These are phyloP conservation scores for Geophilus truncorum DNA, from an alignment of 2,888 invertebrate genomes.

Conservation along the genomic window DNA sequence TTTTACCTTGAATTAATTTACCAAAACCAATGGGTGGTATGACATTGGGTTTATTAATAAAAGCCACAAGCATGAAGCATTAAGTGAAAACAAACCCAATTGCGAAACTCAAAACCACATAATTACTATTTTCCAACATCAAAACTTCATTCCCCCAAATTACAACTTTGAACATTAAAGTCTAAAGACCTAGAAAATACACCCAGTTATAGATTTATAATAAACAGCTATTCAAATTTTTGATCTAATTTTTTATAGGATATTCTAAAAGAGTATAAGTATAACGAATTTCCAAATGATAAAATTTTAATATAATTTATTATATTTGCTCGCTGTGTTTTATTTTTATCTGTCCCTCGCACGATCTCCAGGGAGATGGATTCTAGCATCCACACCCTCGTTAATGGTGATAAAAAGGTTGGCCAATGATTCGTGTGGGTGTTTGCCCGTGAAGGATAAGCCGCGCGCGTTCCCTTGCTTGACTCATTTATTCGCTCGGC, in stretches of 20 bases:
- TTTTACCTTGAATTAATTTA: neutral
- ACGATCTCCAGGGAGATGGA: neutral
- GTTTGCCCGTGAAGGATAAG: neutral
- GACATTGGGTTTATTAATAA: neutral
- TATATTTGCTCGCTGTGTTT: too few species aligned
- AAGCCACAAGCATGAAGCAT: neutral
- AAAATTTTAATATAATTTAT: neutral
- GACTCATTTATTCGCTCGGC: neutral
- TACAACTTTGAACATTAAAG: too few species aligned
- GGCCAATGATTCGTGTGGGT: conserved; percentile 2
- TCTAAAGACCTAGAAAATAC: neutral
- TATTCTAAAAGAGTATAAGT: neutral
- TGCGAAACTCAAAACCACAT: neutral
- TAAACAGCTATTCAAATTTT: too few species aligned
- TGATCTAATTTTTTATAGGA: too few species aligned
- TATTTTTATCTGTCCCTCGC: neutral
- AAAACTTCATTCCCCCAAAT: neutral
- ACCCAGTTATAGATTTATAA: too few species aligned
- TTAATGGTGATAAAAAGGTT: conserved; percentile 8
- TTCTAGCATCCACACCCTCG: neutral
- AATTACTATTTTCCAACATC: neutral
- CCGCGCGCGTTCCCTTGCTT: neutral
- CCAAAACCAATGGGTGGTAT: neutral
- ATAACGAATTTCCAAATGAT: neutral
- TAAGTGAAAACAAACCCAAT: neutral